phyloP scores from a whole-genome alignment of 2,113 vertebrate species.

The Paramormyrops kingsleyae region DNA sequence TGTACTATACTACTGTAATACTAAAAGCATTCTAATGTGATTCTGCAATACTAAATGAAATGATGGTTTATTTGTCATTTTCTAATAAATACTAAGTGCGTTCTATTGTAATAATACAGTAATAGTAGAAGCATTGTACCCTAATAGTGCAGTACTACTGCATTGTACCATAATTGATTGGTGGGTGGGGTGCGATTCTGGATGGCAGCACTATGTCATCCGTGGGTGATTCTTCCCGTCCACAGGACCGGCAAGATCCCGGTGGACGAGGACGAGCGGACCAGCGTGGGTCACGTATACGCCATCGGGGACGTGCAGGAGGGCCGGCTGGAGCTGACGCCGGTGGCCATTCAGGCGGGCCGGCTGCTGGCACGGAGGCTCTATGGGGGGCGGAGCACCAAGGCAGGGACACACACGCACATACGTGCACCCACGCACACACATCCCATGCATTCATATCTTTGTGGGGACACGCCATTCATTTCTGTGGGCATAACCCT shows the following conservation, averaged over 20 bases:
- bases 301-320: constrained; percentile 70
- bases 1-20: neutral
- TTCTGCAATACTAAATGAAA: neutral
- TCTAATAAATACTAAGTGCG: neutral
- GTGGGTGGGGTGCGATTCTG: neutral
- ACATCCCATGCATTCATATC: neutral
- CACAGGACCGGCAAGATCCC: constrained; percentile 72
- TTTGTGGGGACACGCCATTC: neutral
- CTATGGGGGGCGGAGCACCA: constrained; percentile 51
- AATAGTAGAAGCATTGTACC: neutral
- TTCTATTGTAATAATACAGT: neutral
- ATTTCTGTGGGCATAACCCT: neutral
- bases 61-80: neutral
- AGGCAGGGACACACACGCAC: constrained; percentile 44
- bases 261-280: constrained; percentile 70
- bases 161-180: neutral
- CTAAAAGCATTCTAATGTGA: neutral
- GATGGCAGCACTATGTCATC: neutral
- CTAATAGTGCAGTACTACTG: neutral
- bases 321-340: constrained; percentile 65
- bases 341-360: constrained; percentile 74
- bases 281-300: constrained; percentile 67
- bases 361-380: constrained; percentile 63
- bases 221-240: neutral
- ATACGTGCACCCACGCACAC: neutral